A percentile compares a stretch with the other conserved stretches of the same genome.
These are phyloP conservation scores for Charina bottae DNA, from an alignment of 2,113 vertebrate species.

Conservation along the genomic window DNA sequence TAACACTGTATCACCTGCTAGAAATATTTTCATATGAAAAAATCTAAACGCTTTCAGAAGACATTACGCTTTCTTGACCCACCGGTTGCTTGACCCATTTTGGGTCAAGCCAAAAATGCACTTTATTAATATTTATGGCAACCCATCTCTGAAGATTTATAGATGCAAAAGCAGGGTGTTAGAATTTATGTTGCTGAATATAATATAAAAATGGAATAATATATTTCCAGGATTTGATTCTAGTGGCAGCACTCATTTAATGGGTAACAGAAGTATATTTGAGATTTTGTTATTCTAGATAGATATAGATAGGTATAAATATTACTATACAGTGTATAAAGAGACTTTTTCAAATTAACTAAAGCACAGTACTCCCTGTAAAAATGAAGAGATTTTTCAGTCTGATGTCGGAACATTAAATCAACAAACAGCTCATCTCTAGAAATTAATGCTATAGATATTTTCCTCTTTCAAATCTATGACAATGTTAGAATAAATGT, in stretches of 20 bases:
- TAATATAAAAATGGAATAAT: background rate
- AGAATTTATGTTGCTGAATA: background rate
- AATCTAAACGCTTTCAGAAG: background rate
- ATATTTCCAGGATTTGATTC: background rate
- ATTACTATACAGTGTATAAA: background rate
- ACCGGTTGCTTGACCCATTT: background rate
- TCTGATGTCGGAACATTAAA: background rate
- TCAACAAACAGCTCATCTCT: background rate
- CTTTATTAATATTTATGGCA: background rate
- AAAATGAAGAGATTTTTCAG: background rate
- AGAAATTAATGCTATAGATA: background rate
- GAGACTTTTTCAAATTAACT: background rate
- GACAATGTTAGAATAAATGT: background rate
- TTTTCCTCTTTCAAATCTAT: background rate
- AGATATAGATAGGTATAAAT: background rate
- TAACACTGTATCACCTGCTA: background rate
- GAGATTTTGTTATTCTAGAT: conserved; percentile 26
- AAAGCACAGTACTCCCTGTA: background rate
- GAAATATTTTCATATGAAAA: background rate
- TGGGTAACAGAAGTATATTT: background rate
- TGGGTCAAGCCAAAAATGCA: background rate
- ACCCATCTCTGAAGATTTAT: background rate
- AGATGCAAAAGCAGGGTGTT: background rate
- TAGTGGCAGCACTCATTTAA: background rate
- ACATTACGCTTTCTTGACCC: background rate